phyloP scores from a whole-genome alignment of 23 tunicate genomes.

The Trididemnum nubilum region DNA sequence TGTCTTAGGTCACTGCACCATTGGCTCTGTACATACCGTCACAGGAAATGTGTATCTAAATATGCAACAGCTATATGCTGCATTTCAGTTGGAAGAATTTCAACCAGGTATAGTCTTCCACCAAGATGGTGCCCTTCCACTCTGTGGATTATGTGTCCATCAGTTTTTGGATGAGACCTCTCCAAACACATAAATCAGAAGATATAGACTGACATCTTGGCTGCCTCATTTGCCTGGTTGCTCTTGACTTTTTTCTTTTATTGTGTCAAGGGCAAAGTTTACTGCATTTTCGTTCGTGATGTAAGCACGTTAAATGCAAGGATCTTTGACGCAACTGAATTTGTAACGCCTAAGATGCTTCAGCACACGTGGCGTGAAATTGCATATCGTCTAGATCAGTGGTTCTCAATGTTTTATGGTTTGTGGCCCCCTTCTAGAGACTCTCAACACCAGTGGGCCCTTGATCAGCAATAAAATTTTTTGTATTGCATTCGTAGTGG shows the following conservation, averaged over 20 bases:
- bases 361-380: neutral
- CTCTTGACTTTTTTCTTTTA: neutral
- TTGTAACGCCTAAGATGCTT: neutral
- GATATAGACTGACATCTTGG: neutral
- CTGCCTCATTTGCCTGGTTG: neutral
- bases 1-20: no score
- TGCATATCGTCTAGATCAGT: neutral
- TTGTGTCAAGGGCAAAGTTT: no score
- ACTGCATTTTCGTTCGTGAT: no score
- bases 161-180: slow-evolving; percentile 5
- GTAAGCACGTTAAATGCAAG: no score
- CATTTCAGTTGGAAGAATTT: slow-evolving; percentile 6
- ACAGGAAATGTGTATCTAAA: slow-evolving; percentile 3
- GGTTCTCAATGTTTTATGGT: neutral
- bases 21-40: neutral
- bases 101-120: slow-evolving; percentile 4
- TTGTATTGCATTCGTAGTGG: neutral
- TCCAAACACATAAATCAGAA: neutral
- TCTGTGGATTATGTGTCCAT: slow-evolving; percentile 2
- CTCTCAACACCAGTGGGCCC: neutral
- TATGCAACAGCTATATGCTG: slow-evolving; percentile 13
- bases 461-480: neutral
- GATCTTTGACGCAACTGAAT: no score
- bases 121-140: slow-evolving; percentile 12
- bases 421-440: neutral